A percentile compares a stretch with the other conserved stretches of the same genome.
phyloP scores from a whole-genome alignment of 2,888 invertebrate species.

The Oxyteleia sp. region DNA sequence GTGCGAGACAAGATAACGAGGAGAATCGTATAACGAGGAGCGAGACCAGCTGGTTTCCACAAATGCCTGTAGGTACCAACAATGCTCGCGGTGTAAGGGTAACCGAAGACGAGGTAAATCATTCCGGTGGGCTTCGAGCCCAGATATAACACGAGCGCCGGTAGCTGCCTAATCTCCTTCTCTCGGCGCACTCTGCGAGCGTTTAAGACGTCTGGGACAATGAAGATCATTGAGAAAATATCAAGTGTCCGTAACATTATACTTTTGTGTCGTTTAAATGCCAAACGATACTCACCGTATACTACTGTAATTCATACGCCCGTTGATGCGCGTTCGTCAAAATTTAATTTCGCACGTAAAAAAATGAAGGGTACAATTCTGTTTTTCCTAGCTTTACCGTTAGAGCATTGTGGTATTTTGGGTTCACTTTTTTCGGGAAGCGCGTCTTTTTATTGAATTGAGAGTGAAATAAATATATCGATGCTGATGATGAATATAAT shows the following conservation, averaged over 20 bases:
- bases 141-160: constrained; percentile 51
- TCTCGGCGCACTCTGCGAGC: constrained; percentile 28
- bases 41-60: constrained; percentile 61
- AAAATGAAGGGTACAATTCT: constrained; percentile 5
- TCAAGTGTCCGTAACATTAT: constrained; percentile 87
- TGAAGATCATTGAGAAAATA: constrained; percentile 87
- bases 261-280: constrained; percentile 86
- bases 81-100: constrained; percentile 73
- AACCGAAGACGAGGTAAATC: constrained; percentile 84
- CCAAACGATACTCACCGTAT: constrained; percentile 70
- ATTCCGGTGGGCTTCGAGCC: constrained; percentile 71
- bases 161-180: constrained; percentile 60
- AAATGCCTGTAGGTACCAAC: constrained; percentile 48
- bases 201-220: constrained; percentile 79
- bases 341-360: constrained; percentile 3
- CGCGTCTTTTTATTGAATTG: too few relatives aligned
- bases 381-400: constrained; percentile 23
- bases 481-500: too few relatives aligned
- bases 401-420: too few relatives aligned
- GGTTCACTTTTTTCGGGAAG: too few relatives aligned
- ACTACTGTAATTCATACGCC: constrained; percentile 31
- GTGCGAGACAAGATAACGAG: constrained; percentile 59
- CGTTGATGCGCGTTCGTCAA: constrained; percentile 12
- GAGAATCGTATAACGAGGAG: constrained; percentile 46
- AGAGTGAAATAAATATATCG: too few relatives aligned